Evolutionary conservation across 92 coral and sea anemone genomes (phyloP).

Genomic region (Parazoanthus swiftii): DNA sequence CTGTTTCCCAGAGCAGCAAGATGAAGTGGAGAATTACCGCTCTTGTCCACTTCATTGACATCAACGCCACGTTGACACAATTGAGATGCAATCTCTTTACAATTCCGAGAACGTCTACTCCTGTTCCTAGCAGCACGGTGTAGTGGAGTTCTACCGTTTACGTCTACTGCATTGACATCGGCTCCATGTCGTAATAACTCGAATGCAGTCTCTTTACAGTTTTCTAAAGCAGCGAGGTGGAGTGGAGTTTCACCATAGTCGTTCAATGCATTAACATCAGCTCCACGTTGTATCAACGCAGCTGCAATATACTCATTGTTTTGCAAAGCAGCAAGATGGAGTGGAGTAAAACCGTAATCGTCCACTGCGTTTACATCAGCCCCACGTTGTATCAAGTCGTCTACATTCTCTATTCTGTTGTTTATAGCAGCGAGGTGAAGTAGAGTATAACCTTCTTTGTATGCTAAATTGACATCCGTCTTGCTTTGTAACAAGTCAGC

Average conservation of each 20-base stretch:
- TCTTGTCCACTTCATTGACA: neutral
- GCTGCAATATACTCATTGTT: no score
- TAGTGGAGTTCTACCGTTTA: neutral
- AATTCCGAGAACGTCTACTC: neutral
- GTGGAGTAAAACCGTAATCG: no score
- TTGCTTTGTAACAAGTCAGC: no score
- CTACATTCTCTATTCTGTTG: no score
- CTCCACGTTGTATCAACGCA: neutral
- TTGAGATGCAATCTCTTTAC: constrained; percentile 11
- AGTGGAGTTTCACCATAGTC: neutral
- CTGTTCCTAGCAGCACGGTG: constrained; percentile 14
- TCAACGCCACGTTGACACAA: neutral
- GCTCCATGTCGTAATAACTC: neutral
- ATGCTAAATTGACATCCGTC: no score
- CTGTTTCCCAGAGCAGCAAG: constrained; percentile 21
- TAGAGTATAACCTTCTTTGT: no score
- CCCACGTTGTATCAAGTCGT: no score
- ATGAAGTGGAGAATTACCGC: constrained; percentile 15
- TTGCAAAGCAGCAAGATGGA: no score
- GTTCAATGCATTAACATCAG: neutral
- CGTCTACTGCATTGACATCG: constrained; percentile 4
- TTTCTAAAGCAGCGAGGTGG: constrained; percentile 15
- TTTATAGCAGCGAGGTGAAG: no score
- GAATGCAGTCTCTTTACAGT: neutral
- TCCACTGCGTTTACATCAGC: no score